Evolutionary conservation across 1,140 invertebrate genomes (phyloP), one percentile per base, ranked within the genome.

Genomic region (Ephestia elutella): DNA sequence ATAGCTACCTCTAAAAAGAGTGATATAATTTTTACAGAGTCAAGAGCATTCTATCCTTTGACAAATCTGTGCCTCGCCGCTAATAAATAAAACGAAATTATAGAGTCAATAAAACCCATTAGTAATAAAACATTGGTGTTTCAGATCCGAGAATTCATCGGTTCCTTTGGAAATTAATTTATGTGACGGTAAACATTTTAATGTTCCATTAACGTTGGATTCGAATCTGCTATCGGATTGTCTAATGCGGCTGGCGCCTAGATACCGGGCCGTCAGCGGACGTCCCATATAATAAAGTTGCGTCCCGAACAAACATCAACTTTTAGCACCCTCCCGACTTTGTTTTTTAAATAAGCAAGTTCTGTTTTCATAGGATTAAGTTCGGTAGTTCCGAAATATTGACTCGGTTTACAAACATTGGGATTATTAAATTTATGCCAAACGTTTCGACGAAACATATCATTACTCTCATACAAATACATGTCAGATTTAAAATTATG

Each of bases 151-250:
- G 70, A 78, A 82, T 75, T 79, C 73, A 84, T 87, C 84, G 84
- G 82, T 75, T 75, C 72, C 80, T 87, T 87, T 80, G 64, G 66
- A 60, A 56, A 56, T 72, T 87, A 82, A 87, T 87, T 87, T 87
- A 87, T 86, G 80, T 80, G 78, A 70, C 80, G 78, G 70, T 84
- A 82, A 84, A 85, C 71, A 79, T 84, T 87, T 86, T 86, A 80
- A 83, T 84, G 82, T 81, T 75, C 73, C 75, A 84, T 85, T 85
- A 87, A 84, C 70, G 81, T 75, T 70, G 66, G 74, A 82, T 82
- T 79, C 66, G 80, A 80, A 78, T 77, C 71, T 73, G 68, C 69
- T 87, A 86, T 86, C 80, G 78, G 70, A 70, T 75, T 74, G 76
- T 80, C 76, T 87, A 86, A 86, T 87, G 82, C 59, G 49, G 70